Evolutionary conservation across 2,113 vertebrate genomes (phyloP).

Genomic region (Chitala chitala): DNA sequence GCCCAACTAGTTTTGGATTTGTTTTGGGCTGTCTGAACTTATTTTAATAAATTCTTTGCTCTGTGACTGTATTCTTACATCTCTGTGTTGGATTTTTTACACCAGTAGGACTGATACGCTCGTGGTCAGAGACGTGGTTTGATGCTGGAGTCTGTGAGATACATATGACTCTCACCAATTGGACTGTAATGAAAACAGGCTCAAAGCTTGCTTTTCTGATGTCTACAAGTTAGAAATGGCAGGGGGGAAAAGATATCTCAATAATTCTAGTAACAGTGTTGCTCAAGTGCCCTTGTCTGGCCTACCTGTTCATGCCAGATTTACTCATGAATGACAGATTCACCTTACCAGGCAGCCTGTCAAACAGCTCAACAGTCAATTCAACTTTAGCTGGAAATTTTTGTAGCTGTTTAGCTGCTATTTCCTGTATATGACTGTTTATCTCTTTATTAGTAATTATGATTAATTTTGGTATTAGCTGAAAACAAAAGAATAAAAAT

Average conservation of each 20-base stretch:
- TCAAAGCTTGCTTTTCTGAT: slow-evolving; percentile 29
- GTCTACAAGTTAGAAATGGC: slow-evolving; percentile 20
- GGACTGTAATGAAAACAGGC: background rate
- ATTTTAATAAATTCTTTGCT: no score
- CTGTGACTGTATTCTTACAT: no score
- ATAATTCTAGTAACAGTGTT: slow-evolving; percentile 4
- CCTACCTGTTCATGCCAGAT: slow-evolving; percentile 36
- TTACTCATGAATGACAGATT: slow-evolving; percentile 17
- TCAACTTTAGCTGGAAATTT: no score
- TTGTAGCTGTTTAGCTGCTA: background rate
- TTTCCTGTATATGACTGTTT: background rate
- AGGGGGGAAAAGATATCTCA: slow-evolving; percentile 23
- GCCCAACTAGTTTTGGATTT: no score
- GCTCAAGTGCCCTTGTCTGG: slow-evolving; percentile 30
- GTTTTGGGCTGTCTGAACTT: no score
- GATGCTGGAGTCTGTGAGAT: no score
- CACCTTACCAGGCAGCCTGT: slow-evolving; percentile 16
- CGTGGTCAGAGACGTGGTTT: background rate
- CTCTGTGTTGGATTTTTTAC: no score
- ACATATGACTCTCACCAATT: no score
- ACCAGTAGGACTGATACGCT: no score
- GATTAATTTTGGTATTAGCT: no score
- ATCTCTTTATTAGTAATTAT: no score
- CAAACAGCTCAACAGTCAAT: background rate
- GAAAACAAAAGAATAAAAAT: background rate